A percentile compares a stretch with the other conserved stretches of the same genome.
Conservation (phyloP, 2,797 vertebrate species). For the Podarcis siculus region DNA sequence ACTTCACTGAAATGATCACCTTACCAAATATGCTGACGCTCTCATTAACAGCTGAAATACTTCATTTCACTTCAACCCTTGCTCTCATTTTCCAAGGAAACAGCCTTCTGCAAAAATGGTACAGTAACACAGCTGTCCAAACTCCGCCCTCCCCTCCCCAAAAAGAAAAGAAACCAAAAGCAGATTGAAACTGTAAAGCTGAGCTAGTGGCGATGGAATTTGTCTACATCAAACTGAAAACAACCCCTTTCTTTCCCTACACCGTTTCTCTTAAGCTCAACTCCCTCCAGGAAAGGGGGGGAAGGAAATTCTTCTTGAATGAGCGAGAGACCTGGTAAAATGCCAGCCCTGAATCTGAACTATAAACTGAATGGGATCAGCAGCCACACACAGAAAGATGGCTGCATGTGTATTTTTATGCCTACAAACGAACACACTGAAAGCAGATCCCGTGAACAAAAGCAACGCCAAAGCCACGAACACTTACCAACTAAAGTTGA, state of each 20-base stretch:
- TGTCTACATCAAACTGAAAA: background rate
- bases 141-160: background rate
- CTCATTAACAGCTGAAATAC: background rate
- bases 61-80: background rate
- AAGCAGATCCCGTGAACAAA: conserved; percentile 19
- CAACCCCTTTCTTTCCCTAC: background rate
- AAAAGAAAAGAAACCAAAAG: background rate
- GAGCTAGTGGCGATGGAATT: conserved; percentile 21
- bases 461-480: background rate
- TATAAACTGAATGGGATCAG: background rate
- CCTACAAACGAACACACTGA: conserved; percentile 18
- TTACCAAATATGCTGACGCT: background rate
- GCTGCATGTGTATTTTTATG: background rate
- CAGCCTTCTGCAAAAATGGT: background rate
- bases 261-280: conserved; percentile 10
- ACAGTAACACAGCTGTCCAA: conserved; percentile 33
- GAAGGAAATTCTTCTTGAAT: background rate
- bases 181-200: background rate
- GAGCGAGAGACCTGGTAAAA: conserved; percentile 6
- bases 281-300: background rate
- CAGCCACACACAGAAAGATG: background rate
- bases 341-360: background rate
- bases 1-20: background rate
- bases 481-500: conserved; percentile 51
- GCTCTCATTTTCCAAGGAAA: background rate